A percentile compares a stretch with the other conserved stretches of the same genome.
phyloP scores from a whole-genome alignment of 2,113 vertebrate genomes.

The Brachionichthys hirsutus region DNA sequence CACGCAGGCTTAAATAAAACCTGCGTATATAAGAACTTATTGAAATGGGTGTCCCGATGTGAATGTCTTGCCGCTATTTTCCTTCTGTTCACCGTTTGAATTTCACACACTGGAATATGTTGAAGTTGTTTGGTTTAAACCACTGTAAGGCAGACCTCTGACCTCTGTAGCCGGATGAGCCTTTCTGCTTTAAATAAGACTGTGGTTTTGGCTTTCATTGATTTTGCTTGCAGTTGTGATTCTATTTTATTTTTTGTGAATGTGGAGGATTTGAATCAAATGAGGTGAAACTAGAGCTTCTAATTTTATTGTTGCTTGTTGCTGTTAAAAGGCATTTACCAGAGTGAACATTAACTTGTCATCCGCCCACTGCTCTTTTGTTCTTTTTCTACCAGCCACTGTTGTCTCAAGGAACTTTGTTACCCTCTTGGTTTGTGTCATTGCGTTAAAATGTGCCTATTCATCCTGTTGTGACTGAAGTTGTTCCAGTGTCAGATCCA shows the following conservation, averaged over 20 bases:
- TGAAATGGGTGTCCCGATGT: neutral
- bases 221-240: constrained; percentile 38
- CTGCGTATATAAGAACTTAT: neutral
- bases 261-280: constrained; percentile 16
- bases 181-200: constrained; percentile 38
- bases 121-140: too few species aligned
- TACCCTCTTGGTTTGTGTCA: constrained; percentile 22
- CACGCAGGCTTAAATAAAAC: neutral
- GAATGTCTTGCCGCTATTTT: neutral
- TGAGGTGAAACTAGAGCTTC: constrained; percentile 19
- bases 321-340: constrained; percentile 13
- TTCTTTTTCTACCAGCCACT: constrained; percentile 1
- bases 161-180: constrained; percentile 5
- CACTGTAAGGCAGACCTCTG: too few species aligned
- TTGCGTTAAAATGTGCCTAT: constrained; percentile 56
- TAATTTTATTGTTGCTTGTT: constrained; percentile 19
- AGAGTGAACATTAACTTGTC: constrained; percentile 32
- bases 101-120: constrained; percentile 5
- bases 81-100: constrained; percentile 2
- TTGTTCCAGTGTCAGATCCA: constrained; percentile 12
- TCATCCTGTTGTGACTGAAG: constrained; percentile 25
- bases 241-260: constrained; percentile 47
- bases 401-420: constrained; percentile 19
- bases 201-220: constrained; percentile 33
- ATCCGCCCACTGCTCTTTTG: constrained; percentile 14